These are phyloP conservation scores for Nannospalax galili DNA, from an alignment of 2,113 vertebrate species.

Conservation along the genomic window DNA sequence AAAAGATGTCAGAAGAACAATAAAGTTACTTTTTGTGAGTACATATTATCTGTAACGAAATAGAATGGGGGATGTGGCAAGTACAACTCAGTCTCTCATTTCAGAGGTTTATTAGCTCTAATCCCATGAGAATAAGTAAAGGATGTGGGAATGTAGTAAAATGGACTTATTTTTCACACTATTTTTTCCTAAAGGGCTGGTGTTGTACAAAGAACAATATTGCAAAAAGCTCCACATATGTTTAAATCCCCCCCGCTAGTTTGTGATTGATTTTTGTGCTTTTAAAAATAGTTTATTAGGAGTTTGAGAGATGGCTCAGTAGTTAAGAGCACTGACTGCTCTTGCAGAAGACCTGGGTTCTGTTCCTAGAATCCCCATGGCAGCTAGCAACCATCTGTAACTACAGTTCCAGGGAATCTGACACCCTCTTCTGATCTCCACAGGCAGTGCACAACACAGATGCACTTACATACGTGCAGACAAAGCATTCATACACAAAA, in stretches of 20 bases:
- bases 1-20: slow-evolving; percentile 61
- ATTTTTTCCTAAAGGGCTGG: neutral
- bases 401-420: no score
- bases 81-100: slow-evolving; percentile 64
- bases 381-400: no score
- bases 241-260: slow-evolving; percentile 46
- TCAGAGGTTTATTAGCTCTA: slow-evolving; percentile 66
- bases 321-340: no score
- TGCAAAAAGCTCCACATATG: neutral
- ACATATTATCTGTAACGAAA: slow-evolving; percentile 41
- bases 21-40: slow-evolving; percentile 45
- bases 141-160: slow-evolving; percentile 41
- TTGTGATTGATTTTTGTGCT: slow-evolving; percentile 11
- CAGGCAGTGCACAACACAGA: no score
- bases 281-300: no score
- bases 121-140: slow-evolving; percentile 47
- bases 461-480: no score
- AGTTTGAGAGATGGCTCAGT: no score
- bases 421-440: no score
- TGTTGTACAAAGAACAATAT: slow-evolving; percentile 36
- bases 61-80: slow-evolving; percentile 49
- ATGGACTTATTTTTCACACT: slow-evolving; percentile 41
- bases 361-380: no score
- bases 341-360: no score
- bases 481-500: no score